phyloP scores from a whole-genome alignment of 37 sponge, comb jelly and placozoan species.

The Chondrosia reniformis region DNA sequence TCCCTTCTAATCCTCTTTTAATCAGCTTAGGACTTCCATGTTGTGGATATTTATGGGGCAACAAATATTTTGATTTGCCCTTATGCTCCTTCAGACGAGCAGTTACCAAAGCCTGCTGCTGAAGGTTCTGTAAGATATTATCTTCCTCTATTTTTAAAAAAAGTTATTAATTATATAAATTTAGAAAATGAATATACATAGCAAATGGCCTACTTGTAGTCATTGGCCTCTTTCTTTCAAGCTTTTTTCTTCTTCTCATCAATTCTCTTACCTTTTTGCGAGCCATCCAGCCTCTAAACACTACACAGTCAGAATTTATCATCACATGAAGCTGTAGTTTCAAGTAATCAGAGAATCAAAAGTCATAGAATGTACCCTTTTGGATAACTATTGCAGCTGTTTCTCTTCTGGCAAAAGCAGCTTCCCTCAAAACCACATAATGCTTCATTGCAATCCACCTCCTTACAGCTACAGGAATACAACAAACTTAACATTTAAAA shows the following conservation, averaged over 20 bases:
- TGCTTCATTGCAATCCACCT: slow-evolving; percentile 29
- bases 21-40: no score
- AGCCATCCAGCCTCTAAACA: slow-evolving; percentile 34
- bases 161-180: no score
- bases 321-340: background rate
- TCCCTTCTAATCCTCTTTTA: no score
- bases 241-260: background rate
- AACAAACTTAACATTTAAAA: no score
- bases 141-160: background rate
- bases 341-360: no score
- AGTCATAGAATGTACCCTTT: slow-evolving; percentile 30
- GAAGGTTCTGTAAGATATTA: background rate
- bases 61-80: no score
- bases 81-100: background rate
- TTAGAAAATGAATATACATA: background rate
- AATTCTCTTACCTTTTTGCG: slow-evolving; percentile 4
- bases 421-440: background rate
- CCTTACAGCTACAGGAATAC: slow-evolving; percentile 13
- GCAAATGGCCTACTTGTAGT: background rate
- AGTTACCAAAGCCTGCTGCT: slow-evolving; percentile 10
- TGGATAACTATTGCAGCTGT: slow-evolving; percentile 36
- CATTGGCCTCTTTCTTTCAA: background rate
- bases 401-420: slow-evolving; percentile 7
- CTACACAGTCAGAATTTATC: background rate
- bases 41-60: no score